Evolutionary conservation across 2,888 invertebrate species (phyloP).

Genomic region (Himalopsyche anomala): DNA sequence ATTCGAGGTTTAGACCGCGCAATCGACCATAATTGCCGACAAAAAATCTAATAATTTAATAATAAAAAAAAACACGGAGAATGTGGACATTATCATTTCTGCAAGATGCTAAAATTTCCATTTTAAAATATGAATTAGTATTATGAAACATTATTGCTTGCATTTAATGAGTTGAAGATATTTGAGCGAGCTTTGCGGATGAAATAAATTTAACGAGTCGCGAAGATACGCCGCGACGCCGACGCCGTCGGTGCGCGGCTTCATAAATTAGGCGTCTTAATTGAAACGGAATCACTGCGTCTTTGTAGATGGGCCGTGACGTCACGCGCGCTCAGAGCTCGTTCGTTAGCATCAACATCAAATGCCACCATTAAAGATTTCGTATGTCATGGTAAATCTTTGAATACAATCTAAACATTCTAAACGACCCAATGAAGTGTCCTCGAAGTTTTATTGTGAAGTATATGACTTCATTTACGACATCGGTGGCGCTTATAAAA

Average conservation of each 20-base stretch:
- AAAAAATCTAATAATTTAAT: too few species aligned
- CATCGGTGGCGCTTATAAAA: constrained; percentile 23
- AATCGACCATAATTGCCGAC: too few species aligned
- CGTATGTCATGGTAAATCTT: constrained; percentile 38
- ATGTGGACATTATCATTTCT: too few species aligned
- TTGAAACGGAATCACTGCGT: constrained; percentile 41
- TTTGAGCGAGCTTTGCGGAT: constrained; percentile 50
- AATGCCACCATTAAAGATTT: constrained; percentile 37
- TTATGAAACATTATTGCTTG: not conserved
- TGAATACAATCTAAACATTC: constrained; percentile 27
- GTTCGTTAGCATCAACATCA: constrained; percentile 26
- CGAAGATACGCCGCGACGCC: constrained; percentile 41
- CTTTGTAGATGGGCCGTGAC: constrained; percentile 32
- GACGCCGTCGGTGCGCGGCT: constrained; percentile 50
- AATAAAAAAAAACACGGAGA: too few species aligned
- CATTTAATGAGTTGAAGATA: not conserved
- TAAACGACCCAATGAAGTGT: constrained; percentile 40
- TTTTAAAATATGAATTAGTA: too few species aligned
- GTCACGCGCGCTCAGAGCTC: constrained; percentile 7
- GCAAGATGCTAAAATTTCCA: too few species aligned
- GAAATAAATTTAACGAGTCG: constrained; percentile 54
- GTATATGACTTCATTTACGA: constrained; percentile 7
- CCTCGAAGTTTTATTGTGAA: constrained; percentile 26
- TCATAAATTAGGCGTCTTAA: constrained; percentile 58
- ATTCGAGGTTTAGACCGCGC: too few species aligned